Base-by-base conservation (phyloP, 64 coral and sea anemone species). In the Stylophora pistillata region DNA sequence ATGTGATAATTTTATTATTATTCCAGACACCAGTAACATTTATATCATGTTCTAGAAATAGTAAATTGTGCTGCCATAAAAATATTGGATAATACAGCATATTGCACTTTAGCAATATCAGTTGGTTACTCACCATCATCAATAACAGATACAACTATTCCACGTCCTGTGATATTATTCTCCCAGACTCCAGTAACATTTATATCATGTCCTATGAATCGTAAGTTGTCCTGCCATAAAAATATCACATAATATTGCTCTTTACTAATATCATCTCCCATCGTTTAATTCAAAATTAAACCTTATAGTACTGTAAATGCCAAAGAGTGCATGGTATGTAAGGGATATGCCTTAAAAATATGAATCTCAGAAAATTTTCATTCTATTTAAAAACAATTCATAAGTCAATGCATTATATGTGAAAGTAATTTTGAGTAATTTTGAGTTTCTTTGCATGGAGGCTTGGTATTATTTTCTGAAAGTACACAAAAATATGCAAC, bases 151-250 rank as follows among this genome's bases (percentile, higher is more conserved):
- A 98, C 93, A 83, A 94, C 94, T 17, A 98, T 86, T 58, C 96
- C 96, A 53, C 54, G 93, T 64, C 96, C 96, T 77, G 96, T 98
- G 20, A 98, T 94, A 53, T 98, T 95, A 23, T 92, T 89, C 33
- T 98, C 93, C 96, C 96, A 98, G 12, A 95, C 93, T n/a, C 89
- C 89, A 52, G 96, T 98, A 9, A 98, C 96, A 88, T 98, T 98
- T 21, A 98, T 98, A 71, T 98, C 96, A 95, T 98, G 93, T 27
- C 96, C 93, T 41, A 98, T 75, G 73, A 89, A 98, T 1, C 93
- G 86, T 56, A 98, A 86, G 65, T 98, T 98, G 78, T 98, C 87
- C 96, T 98, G 71, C 30, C 74, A 63, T 30, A 56, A 77, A 82
- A 13, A 55, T 52, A 21, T 56, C 14, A 31, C 34, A 37, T 28